phyloP scores from a whole-genome alignment of 30 jellyfish, hydroid and myxozoan genomes.

The Hydractinia symbiolongicarpus region DNA sequence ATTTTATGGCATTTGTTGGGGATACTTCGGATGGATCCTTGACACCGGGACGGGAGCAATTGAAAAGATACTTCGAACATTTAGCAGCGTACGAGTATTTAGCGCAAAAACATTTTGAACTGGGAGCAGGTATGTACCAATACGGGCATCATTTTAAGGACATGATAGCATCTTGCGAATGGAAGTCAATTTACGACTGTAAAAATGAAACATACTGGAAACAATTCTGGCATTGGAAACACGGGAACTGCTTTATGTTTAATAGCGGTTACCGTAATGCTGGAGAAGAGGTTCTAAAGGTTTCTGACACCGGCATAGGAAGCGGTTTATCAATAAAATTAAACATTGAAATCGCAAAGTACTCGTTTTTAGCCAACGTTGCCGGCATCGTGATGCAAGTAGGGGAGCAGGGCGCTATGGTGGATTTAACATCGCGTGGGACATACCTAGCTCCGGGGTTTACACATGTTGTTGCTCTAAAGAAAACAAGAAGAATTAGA shows the following conservation, averaged over 20 bases:
- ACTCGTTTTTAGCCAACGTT: background rate
- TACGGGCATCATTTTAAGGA: conserved; percentile 7
- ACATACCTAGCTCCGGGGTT: background rate
- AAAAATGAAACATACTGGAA: conserved; percentile 2
- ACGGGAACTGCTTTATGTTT: conserved; percentile 15
- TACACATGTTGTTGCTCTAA: background rate
- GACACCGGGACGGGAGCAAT: too few species aligned
- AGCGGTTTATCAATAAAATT: background rate
- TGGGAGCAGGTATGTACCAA: background rate
- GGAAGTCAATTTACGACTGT: background rate
- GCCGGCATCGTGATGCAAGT: conserved; percentile 18
- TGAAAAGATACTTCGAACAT: too few species aligned
- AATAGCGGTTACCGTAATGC: background rate
- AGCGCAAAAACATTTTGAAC: too few species aligned
- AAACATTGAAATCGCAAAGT: background rate
- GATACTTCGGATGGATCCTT: too few species aligned
- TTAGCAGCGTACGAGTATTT: too few species aligned
- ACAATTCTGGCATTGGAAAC: conserved; percentile 16
- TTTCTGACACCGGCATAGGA: background rate
- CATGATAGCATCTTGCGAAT: background rate
- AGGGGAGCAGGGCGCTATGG: conserved; percentile 20
- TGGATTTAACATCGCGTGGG: background rate
- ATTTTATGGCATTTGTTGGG: too few species aligned
- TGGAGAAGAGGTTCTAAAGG: background rate
- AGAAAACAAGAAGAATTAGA: background rate